Evolutionary conservation across 1,140 invertebrate species (phyloP), one percentile per base, ranked within the genome.

Genomic region (Oryctes rhinoceros): DNA sequence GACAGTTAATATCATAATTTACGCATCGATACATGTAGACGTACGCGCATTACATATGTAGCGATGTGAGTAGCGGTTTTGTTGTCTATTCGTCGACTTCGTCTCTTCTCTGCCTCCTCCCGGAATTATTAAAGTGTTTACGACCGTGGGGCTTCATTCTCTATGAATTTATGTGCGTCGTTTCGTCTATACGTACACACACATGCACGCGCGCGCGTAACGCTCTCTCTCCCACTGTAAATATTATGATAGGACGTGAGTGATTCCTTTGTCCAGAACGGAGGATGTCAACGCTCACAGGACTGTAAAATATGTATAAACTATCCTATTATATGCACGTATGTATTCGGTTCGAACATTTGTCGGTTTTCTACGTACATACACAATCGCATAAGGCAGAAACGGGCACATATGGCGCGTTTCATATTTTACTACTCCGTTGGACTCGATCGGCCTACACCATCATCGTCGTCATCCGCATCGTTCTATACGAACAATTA

Each of bases 231-330:
- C 39, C 5, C 39, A 35, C 35, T 59, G 49, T 80, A 80, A 80
- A 80, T 80, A 80, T 80, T 80, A 80, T 80, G 80, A 80, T 76
- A 71, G 62, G 77, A 78, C 49, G 65, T 75, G 77, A 80, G 75
- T 59, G 80, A 80, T 39, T 62, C 48, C 80, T 53, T 80, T 80
- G 80, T 71, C 24, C 65, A 15, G 13, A 15, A 59, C 53, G 53
- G 18, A 59, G 18, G 15, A 71, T 24, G 20, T 15, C 65, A 30
- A 67, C 77, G 76, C 75, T 80, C 39, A 47, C 39, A 71, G 75
- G 47, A 79, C 76, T 80, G 80, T 80, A 80, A 80, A 80, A 80
- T 80, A 80, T 78, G 62, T 80, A 76, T 80, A 44, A 44, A 44
- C 39, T 44, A 44, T 44, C 39, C 39, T 44, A 44, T 44, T 44